These are phyloP conservation scores for Platypus cylindrus DNA, from an alignment of 2,888 invertebrate species.

Conservation along the genomic window DNA sequence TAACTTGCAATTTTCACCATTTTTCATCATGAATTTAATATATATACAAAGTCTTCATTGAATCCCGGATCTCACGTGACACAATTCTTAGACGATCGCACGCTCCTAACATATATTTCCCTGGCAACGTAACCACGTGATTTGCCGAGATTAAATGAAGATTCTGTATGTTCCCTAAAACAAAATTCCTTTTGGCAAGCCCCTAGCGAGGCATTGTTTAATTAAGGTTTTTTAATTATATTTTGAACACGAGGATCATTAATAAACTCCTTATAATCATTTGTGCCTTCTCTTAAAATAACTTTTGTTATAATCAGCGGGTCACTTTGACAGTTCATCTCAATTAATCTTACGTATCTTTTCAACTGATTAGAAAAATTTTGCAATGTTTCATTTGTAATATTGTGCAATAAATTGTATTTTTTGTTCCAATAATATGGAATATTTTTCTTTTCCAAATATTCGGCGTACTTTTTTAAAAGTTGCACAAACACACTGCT, in stretches of 20 bases:
- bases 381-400: constrained; percentile 9
- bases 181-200: too few relatives aligned
- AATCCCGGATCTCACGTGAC: too few relatives aligned
- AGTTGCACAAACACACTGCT: constrained; percentile 30
- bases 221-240: too few relatives aligned
- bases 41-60: too few relatives aligned
- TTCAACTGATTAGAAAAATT: constrained; percentile 7
- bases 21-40: too few relatives aligned
- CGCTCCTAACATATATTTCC: too few relatives aligned
- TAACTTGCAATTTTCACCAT: too few relatives aligned
- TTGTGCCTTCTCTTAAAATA: constrained; percentile 5
- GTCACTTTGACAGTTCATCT: not conserved
- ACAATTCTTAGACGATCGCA: too few relatives aligned
- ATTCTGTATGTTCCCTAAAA: too few relatives aligned
- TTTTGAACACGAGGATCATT: not conserved
- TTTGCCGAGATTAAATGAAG: too few relatives aligned
- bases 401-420: constrained; percentile 35
- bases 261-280: constrained; percentile 3
- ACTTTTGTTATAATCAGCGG: constrained; percentile 5
- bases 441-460: constrained; percentile 28
- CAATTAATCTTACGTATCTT: constrained; percentile 2
- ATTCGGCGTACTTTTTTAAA: constrained; percentile 32
- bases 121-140: too few relatives aligned
- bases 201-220: too few relatives aligned
- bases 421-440: constrained; percentile 39